Percentiles rank a stretch among this genome's conserved stretches.
These are phyloP conservation scores for Ferdinandea cuprea DNA, from an alignment of 2,888 invertebrate species.

Conservation along the genomic window DNA sequence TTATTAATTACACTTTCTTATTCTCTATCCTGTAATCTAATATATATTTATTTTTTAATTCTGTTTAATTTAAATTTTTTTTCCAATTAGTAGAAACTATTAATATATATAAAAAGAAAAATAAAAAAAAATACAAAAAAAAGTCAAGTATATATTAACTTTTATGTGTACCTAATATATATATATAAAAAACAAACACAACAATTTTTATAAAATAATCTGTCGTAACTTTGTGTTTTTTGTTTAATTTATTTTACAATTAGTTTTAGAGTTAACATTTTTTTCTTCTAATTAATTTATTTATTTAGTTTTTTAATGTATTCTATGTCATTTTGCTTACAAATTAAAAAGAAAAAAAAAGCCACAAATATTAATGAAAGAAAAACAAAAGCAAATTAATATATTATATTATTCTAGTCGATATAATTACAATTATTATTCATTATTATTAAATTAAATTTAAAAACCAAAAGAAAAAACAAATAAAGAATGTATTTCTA, in stretches of 20 bases:
- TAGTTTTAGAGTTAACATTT: conserved; percentile 35
- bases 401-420: conserved; percentile 68
- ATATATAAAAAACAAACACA: conserved; percentile 49
- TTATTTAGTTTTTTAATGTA: conserved; percentile 30
- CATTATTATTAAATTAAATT: conserved; percentile 63
- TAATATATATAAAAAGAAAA: conserved; percentile 31
- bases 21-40: conserved; percentile 63
- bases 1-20: conserved; percentile 57
- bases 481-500: conserved; percentile 54
- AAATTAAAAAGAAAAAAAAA: conserved; percentile 1
- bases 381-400: conserved; percentile 42
- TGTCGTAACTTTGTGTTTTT: conserved; percentile 35
- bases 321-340: conserved; percentile 51
- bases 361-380: conserved; percentile 15
- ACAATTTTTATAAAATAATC: conserved; percentile 39
- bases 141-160: conserved; percentile 56
- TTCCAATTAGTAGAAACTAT: conserved; percentile 59
- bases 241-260: conserved; percentile 19
- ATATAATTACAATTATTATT: conserved; percentile 70
- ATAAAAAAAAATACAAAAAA: conserved; percentile 19
- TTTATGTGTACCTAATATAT: conserved; percentile 74
- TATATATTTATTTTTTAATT: conserved; percentile 20
- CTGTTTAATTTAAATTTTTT: conserved; percentile 17
- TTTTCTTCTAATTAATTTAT: conserved; percentile 33
- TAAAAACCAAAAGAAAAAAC: conserved; percentile 41